Evolutionary conservation across 37 sponge, comb jelly and placozoan genomes (phyloP), one percentile per base, ranked within the genome.

Genomic region (Geodia barretti): DNA sequence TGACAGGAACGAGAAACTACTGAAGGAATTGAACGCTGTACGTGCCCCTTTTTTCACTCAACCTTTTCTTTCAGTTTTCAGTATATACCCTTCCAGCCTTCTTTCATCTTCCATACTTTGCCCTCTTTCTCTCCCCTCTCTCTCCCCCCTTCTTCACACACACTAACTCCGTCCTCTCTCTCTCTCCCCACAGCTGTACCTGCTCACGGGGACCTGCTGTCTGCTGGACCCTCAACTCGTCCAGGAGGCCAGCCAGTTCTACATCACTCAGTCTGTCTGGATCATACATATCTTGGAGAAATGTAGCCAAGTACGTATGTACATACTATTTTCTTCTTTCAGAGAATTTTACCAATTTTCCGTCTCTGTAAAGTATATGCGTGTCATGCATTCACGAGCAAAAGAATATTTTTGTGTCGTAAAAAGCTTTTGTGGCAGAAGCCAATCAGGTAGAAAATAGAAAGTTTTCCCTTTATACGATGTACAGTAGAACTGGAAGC

Each of bases 241-340:
- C 31, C 83, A 83, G 77, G 29, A 54, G 2, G 81, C 85, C 80
- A 63, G 77, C 33, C 77, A 92, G 38, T 92, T 92, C 83, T 92
- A 92, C 78, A 78, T 92, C 86, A 92, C 93, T 23, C 79, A 83
- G 43, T 79, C 89, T 58, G 89, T 88, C 29, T 92, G 93, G 93
- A 28, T 92, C 36, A 72, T 65, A 34, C 88, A 67, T 79, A 74
- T 64, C 62, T 39, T 92, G 60, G 93, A 88, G 68, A 32, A 60
- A 41, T 87, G 81, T 70, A 29, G 36, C 36, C 30, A 87, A 66
- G 92, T 92, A 21, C 7, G 32, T n/a, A n/a, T n/a, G n/a, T n/a
- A n/a, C n/a, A n/a, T n/a, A n/a, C n/a, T n/a, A n/a, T n/a, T n/a
- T n/a, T n/a, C n/a, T n/a, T n/a, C n/a, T n/a, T n/a, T n/a, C n/a